Evolutionary conservation across 2,113 vertebrate genomes (phyloP).

Genomic region (Petrocephalus microphthalmus): DNA sequence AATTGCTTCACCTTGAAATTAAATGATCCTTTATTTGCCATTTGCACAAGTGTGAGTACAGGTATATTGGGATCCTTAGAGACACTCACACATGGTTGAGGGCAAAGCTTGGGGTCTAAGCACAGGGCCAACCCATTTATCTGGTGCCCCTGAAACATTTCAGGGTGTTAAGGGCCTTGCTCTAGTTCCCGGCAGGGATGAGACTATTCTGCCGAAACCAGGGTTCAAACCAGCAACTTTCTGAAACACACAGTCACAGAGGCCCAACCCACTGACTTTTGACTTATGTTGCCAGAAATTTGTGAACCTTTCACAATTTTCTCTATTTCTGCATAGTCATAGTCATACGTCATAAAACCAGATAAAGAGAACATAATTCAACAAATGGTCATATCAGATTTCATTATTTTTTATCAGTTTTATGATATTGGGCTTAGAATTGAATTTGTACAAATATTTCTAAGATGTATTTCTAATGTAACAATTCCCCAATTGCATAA

Average conservation of each 20-base stretch:
- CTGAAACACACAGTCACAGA: neutral
- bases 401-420: neutral
- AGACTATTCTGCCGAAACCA: neutral
- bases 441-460: neutral
- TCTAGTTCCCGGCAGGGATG: neutral
- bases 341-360: neutral
- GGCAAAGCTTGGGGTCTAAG: neutral
- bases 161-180: neutral
- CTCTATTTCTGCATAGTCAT: neutral
- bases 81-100: neutral
- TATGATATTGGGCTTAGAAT: neutral
- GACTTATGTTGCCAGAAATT: neutral
- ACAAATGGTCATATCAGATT: neutral
- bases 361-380: neutral
- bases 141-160: neutral
- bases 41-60: neutral
- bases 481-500: neutral
- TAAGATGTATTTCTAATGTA: neutral
- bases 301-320: neutral
- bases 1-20: neutral
- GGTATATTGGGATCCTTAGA: neutral
- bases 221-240: neutral
- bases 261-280: neutral
- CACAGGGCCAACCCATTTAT: neutral
- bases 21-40: neutral